phyloP scores from a whole-genome alignment of 2,888 invertebrate genomes.

The Ectemnius lituratus region DNA sequence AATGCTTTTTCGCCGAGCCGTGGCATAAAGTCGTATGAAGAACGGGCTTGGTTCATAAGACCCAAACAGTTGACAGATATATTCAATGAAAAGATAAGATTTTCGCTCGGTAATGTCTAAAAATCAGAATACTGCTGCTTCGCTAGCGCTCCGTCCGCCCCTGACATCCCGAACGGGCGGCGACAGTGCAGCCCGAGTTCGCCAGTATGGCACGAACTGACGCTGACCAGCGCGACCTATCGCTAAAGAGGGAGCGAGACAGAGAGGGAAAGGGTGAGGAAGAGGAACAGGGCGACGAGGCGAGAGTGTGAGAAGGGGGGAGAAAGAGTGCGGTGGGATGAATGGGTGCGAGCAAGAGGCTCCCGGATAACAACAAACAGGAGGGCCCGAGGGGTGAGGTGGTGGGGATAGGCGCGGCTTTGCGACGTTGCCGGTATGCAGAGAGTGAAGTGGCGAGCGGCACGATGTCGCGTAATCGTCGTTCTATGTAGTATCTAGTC shows the following conservation, averaged over 20 bases:
- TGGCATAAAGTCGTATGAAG: too few species aligned
- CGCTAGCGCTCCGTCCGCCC: too few species aligned
- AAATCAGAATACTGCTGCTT: too few species aligned
- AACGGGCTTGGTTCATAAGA: background rate
- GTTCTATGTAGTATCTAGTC: conserved; percentile 11
- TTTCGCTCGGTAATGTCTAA: too few species aligned
- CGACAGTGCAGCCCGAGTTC: conserved; percentile 33
- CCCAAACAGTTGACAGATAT: too few species aligned
- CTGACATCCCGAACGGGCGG: conserved; percentile 19
- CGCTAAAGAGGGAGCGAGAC: conserved; percentile 41
- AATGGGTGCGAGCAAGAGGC: conserved; percentile 27
- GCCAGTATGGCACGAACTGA: conserved; percentile 44
- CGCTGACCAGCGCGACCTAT: conserved; percentile 50
- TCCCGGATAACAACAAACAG: conserved; percentile 10
- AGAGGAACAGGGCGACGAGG: conserved; percentile 5
- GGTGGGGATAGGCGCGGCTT: conserved; percentile 46
- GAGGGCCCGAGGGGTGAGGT: conserved; percentile 25
- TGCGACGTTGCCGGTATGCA: conserved; percentile 63
- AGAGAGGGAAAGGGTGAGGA: background rate
- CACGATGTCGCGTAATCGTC: conserved; percentile 60
- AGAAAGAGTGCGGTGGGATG: conserved; percentile 35
- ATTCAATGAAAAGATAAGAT: too few species aligned
- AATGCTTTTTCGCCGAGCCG: background rate
- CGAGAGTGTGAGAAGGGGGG: conserved; percentile 1
- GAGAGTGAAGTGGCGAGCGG: conserved; percentile 43